Evolutionary conservation across 2,113 vertebrate species (phyloP), one percentile per base, ranked within the genome.

Genomic region (Mirza zaza): DNA sequence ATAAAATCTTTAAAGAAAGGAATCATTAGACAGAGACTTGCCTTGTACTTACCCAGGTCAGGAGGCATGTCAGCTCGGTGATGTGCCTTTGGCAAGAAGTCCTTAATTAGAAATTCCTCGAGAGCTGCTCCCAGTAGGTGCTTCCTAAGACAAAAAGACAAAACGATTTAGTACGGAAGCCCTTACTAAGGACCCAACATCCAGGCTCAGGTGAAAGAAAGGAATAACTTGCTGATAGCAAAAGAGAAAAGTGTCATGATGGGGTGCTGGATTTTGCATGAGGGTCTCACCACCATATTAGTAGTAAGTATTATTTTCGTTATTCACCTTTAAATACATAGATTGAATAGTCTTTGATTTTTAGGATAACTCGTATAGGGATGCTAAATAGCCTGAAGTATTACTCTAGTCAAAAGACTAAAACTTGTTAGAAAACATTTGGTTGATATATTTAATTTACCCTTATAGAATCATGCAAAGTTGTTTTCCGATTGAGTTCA

Each of bases 81-180:
- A 98, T 90, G 82, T 93, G 90, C 95, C 97, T 96, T 97, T 98
- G 98, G 98, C 98, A 98, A 95, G 84, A 96, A 97, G 97, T 87
- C 92, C 97, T 98, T 99, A 98, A 99, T 99, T 98, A 98, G 97
- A 98, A 98, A 98, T 99, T 98, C 98, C 97, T 98, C 50, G 71
- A 98, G 95, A 97, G 94, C 97, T 97, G 73, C 85, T 98, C 97
- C 97, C 92, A 97, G 59, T 97, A 97, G 92, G 80, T 98, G 92
- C 94, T 97, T 98, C 98, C 97, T 96, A 97, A 97, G 98, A 97
- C 87, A 95, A 92, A 98, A 98, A 97, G 96, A 97, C 76, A 94
- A 96, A 97, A 97, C 63, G 63, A 97, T 76, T 96, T 75, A 83
- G 65, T 83, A 94, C 95, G 82, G 96, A 98, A 98, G 90, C 77